A percentile compares a stretch with the other conserved stretches of the same genome.
These are phyloP conservation scores for Valencia hispanica DNA, from an alignment of 2,797 vertebrate species.

Conservation along the genomic window DNA sequence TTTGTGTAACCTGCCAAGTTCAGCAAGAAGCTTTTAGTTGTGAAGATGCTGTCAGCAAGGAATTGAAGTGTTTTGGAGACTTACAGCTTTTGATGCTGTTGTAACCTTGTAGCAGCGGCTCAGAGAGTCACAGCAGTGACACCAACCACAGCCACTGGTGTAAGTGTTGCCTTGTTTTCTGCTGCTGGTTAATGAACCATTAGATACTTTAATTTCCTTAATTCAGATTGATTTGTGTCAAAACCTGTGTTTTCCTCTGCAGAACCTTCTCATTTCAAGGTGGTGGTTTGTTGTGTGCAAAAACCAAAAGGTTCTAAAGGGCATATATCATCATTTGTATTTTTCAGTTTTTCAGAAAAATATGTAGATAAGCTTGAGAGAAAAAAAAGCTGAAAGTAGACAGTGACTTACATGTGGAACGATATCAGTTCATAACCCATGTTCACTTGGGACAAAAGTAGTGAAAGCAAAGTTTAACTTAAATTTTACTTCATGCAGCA, in stretches of 20 bases:
- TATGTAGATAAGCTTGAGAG: background rate
- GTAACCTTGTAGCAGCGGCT: constrained; percentile 49
- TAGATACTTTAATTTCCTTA: constrained; percentile 22
- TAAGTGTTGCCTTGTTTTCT: constrained; percentile 46
- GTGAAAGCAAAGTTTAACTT: too few relatives aligned
- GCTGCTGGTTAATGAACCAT: constrained; percentile 30
- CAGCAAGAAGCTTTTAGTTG: constrained; percentile 30
- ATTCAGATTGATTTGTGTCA: constrained; percentile 17
- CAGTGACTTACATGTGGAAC: background rate
- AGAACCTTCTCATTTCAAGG: background rate
- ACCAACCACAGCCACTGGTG: constrained; percentile 32
- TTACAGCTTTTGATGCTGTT: constrained; percentile 57
- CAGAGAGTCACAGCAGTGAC: constrained; percentile 44
- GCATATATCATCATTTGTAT: constrained; percentile 1
- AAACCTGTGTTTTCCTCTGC: constrained; percentile 13
- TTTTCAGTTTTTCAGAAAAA: background rate
- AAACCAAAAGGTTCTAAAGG: constrained; percentile 50
- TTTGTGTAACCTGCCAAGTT: constrained; percentile 56
- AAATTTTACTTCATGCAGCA: background rate
- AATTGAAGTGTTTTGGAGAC: constrained; percentile 32
- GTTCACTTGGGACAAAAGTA: background rate
- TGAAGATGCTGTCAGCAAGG: constrained; percentile 45
- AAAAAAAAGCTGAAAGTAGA: background rate
- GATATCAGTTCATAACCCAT: background rate
- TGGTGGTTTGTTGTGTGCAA: constrained; percentile 20